These are phyloP conservation scores for Chorisops tibialis DNA, from an alignment of 2,888 invertebrate genomes.

Conservation along the genomic window DNA sequence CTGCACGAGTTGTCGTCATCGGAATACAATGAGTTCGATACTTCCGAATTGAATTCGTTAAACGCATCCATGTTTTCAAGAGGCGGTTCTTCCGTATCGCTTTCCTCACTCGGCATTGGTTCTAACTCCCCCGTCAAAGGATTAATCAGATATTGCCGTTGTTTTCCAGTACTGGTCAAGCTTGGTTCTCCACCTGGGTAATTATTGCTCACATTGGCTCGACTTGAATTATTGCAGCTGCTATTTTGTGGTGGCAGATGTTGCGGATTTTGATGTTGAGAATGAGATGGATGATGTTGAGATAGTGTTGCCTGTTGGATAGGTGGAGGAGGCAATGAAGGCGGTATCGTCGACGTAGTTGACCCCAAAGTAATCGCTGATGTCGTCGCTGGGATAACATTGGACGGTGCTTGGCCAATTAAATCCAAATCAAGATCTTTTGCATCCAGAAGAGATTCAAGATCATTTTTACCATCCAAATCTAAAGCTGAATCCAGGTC, in stretches of 20 bases:
- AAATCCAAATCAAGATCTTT: slow-evolving; percentile 51
- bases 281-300: no score
- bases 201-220: slow-evolving; percentile 30
- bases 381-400: slow-evolving; percentile 26
- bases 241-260: background rate
- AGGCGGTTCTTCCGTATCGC: slow-evolving; percentile 62
- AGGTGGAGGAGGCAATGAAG: background rate
- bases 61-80: slow-evolving; percentile 47
- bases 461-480: slow-evolving; percentile 49
- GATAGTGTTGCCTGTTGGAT: background rate
- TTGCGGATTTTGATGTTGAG: background rate
- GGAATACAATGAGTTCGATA: slow-evolving; percentile 57
- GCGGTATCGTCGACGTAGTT: background rate
- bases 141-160: slow-evolving; percentile 81
- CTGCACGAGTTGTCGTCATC: slow-evolving; percentile 59
- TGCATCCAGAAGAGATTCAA: slow-evolving; percentile 49
- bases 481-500: slow-evolving; percentile 55
- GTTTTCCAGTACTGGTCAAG: slow-evolving; percentile 58
- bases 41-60: slow-evolving; percentile 49
- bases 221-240: background rate
- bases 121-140: slow-evolving; percentile 85
- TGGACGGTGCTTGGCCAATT: slow-evolving; percentile 52
- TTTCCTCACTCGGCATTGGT: slow-evolving; percentile 68
- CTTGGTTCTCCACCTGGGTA: background rate
- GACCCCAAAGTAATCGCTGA: background rate